A percentile compares a stretch with the other conserved stretches of the same genome.
phyloP scores from a whole-genome alignment of 1,140 invertebrate species.

The Nixonia krombeini region DNA sequence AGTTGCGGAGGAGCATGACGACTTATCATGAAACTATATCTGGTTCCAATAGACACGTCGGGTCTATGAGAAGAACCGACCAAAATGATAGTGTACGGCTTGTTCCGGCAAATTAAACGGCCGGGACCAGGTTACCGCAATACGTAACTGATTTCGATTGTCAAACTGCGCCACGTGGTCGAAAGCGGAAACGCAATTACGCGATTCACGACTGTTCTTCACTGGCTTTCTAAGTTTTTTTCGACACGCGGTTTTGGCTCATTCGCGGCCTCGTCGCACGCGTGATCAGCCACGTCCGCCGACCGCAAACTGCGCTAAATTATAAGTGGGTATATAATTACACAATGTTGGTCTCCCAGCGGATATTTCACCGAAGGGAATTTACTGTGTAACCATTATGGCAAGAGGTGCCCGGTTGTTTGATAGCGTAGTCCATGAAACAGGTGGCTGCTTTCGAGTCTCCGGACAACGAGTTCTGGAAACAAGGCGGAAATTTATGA shows the following conservation, averaged over 20 bases:
- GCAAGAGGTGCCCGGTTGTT: conserved; percentile 13
- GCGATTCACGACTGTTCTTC: too few species aligned
- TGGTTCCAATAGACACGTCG: too few species aligned
- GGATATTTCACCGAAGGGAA: conserved; percentile 12
- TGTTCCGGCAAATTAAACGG: too few species aligned
- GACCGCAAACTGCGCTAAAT: conserved; percentile 13
- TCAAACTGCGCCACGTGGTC: too few species aligned
- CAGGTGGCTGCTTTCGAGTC: conserved; percentile 18
- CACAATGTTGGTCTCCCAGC: conserved; percentile 1
- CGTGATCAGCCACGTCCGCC: neutral
- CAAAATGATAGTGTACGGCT: too few species aligned
- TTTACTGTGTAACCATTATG: conserved; percentile 19
- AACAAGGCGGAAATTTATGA: conserved; percentile 30
- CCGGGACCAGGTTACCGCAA: too few species aligned
- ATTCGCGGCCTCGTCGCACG: neutral
- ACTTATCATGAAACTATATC: conserved; percentile 5
- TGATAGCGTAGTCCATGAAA: conserved; percentile 11
- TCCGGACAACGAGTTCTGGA: conserved; percentile 12
- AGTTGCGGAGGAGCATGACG: conserved; percentile 10
- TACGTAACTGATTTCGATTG: too few species aligned
- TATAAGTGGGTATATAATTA: conserved; percentile 8
- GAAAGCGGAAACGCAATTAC: too few species aligned
- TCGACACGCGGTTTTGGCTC: too few species aligned
- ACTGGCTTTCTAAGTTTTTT: too few species aligned
- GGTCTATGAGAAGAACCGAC: too few species aligned